Evolutionary conservation across 2,888 invertebrate species (phyloP).

Genomic region (Scotopteryx bipunctaria): DNA sequence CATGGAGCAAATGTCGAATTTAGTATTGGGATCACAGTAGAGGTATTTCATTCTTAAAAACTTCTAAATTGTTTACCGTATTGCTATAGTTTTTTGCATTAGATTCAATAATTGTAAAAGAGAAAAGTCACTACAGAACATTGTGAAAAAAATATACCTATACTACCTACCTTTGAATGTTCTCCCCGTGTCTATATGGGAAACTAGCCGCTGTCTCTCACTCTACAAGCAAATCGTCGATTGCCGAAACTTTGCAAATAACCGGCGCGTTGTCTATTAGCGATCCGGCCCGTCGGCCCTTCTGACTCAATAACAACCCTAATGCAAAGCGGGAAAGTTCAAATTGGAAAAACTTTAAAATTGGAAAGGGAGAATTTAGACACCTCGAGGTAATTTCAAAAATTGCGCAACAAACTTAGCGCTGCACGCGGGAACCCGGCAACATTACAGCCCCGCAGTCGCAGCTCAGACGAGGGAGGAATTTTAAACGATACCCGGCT

Average conservation of each 20-base stretch:
- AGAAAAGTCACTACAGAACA: too few species aligned
- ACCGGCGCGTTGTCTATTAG: slow-evolving; percentile 58
- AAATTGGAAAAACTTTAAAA: slow-evolving; percentile 35
- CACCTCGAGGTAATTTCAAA: slow-evolving; percentile 46
- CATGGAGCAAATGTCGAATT: too few species aligned
- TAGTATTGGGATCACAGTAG: too few species aligned
- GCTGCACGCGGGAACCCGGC: slow-evolving; percentile 24
- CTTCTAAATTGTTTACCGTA: too few species aligned
- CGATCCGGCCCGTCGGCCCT: slow-evolving; percentile 13
- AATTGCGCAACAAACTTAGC: slow-evolving; percentile 43
- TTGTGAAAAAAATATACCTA: too few species aligned
- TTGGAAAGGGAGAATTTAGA: slow-evolving; percentile 40
- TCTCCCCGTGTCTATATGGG: too few species aligned
- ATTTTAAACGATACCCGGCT: not conserved
- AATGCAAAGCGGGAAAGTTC: slow-evolving; percentile 33
- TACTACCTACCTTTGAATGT: too few species aligned
- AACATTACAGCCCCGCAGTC: not conserved
- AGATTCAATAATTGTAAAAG: too few species aligned
- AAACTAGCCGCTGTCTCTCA: not conserved
- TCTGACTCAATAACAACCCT: slow-evolving; percentile 27
- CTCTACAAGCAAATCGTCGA: slow-evolving; percentile 28
- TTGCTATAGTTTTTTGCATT: too few species aligned
- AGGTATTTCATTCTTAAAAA: too few species aligned
- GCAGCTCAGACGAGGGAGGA: not conserved
- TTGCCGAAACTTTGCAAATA: slow-evolving; percentile 57